Evolutionary conservation across 2,888 invertebrate species (phyloP).

Genomic region (Ypsolopha scabrella): DNA sequence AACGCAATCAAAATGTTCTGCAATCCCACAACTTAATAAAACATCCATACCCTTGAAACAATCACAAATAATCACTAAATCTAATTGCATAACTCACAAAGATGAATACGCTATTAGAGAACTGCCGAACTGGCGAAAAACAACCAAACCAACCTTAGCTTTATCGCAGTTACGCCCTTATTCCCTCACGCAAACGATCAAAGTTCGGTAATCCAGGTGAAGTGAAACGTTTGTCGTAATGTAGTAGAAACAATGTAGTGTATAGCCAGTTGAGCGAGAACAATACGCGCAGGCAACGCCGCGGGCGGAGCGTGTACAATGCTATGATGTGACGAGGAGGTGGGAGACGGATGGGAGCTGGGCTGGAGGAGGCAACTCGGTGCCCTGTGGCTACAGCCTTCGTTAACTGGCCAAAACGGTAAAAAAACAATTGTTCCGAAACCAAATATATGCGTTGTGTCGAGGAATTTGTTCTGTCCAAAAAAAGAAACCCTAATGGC

Average conservation of each 20-base stretch:
- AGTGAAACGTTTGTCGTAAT: background rate
- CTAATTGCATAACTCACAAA: constrained; percentile 4
- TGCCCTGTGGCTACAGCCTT: too few relatives aligned
- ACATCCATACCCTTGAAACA: background rate
- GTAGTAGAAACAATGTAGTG: background rate
- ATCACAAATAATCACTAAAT: constrained; percentile 2
- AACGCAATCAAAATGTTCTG: background rate
- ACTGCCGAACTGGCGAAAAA: constrained; percentile 6
- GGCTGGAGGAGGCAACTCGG: too few relatives aligned
- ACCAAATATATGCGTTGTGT: too few relatives aligned
- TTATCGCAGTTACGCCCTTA: background rate
- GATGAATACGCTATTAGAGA: constrained; percentile 6
- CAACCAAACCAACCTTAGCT: background rate
- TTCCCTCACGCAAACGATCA: background rate
- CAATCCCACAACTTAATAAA: background rate
- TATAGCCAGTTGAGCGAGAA: constrained; percentile 1
- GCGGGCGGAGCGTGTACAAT: constrained; percentile 3
- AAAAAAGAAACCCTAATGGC: too few relatives aligned
- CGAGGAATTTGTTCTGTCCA: too few relatives aligned
- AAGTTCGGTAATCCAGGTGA: background rate
- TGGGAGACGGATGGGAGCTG: background rate
- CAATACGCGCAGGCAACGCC: constrained; percentile 6
- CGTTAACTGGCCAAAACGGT: too few relatives aligned
- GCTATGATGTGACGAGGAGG: background rate
- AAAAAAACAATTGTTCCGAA: too few relatives aligned